These are phyloP conservation scores for Lasioglossum figueresi DNA, from an alignment of 2,888 invertebrate genomes.

Conservation along the genomic window DNA sequence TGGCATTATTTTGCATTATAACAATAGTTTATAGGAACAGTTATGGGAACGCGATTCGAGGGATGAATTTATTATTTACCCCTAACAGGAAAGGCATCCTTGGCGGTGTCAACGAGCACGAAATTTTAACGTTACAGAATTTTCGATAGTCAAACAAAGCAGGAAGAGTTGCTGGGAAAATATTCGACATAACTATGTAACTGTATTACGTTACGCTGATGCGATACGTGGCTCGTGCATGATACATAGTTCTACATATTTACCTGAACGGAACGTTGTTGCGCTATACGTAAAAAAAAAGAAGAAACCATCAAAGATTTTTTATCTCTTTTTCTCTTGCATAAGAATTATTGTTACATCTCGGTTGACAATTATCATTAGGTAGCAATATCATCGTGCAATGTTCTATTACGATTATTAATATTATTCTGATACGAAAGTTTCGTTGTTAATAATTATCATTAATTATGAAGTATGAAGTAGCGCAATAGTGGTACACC, in stretches of 20 bases:
- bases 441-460: background rate
- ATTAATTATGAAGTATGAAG: background rate
- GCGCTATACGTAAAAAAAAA: background rate
- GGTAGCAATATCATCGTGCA: background rate
- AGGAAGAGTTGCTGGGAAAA: constrained; percentile 36
- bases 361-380: background rate
- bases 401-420: background rate
- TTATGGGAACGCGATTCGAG: background rate
- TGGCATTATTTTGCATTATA: background rate
- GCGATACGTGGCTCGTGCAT: constrained; percentile 28
- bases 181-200: constrained; percentile 58
- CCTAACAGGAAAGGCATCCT: constrained; percentile 7
- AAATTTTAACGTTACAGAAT: constrained; percentile 18
- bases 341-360: background rate
- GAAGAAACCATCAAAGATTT: background rate
- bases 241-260: constrained; percentile 18
- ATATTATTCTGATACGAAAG: background rate
- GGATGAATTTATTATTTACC: background rate
- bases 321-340: background rate
- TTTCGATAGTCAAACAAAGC: constrained; percentile 40
- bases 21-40: background rate
- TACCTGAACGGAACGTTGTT: constrained; percentile 32
- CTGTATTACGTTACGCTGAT: constrained; percentile 39
- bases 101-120: background rate
- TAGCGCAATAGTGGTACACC: too few relatives aligned